Conservation (phyloP, 2,797 vertebrate genomes). For the Sebastes alutus region DNA sequence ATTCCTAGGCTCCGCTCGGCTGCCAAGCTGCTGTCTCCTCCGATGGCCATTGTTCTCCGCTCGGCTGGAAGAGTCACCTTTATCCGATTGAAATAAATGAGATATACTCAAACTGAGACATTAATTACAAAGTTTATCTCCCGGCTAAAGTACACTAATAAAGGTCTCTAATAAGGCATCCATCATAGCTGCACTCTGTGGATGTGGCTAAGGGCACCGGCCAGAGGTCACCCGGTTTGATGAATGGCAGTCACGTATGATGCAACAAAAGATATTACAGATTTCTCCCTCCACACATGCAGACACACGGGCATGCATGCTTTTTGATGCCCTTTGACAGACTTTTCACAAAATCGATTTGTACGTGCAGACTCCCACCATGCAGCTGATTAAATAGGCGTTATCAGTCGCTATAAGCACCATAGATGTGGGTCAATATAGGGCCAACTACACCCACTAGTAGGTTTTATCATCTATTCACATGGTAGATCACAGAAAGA, state of each 20-base stretch:
- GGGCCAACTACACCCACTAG: too few species aligned
- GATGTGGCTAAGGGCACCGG: constrained; percentile 76
- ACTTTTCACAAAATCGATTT: neutral
- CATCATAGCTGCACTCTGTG: constrained; percentile 81
- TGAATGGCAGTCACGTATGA: constrained; percentile 69
- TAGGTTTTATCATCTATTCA: too few species aligned
- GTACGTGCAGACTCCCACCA: neutral
- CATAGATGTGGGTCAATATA: too few species aligned
- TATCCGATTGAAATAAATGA: constrained; percentile 89
- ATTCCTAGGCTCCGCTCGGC: constrained; percentile 76
- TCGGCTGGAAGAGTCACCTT: constrained; percentile 89
- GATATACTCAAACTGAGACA: constrained; percentile 88
- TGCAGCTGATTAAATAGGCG: neutral
- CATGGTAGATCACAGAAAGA: too few species aligned
- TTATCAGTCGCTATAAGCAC: neutral
- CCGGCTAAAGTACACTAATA: constrained; percentile 88
- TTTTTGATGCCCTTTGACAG: neutral
- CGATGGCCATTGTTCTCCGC: constrained; percentile 84
- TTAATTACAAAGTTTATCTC: constrained; percentile 90
- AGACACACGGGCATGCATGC: neutral
- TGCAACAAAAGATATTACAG: constrained; percentile 56
- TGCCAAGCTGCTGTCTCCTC: constrained; percentile 84
- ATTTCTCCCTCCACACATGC: constrained; percentile 1
- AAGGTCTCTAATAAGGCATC: constrained; percentile 87
- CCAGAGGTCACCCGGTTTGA: constrained; percentile 81